Evolutionary conservation across 2,113 vertebrate genomes (phyloP).

Genomic region (Brienomyrus brachyistius): DNA sequence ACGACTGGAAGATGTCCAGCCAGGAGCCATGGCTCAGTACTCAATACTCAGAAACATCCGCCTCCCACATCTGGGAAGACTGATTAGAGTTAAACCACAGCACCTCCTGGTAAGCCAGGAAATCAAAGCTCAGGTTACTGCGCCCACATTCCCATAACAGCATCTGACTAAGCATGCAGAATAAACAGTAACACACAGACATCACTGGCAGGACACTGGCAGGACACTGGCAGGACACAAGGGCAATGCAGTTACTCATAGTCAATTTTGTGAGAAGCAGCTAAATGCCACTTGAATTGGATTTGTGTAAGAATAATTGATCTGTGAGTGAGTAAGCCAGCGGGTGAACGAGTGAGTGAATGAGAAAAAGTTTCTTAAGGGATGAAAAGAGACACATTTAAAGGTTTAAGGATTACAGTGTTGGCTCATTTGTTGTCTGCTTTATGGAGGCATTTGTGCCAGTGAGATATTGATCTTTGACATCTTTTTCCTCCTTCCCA

Average conservation of each 20-base stretch:
- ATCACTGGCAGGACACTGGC: not conserved
- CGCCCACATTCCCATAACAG: not conserved
- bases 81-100: not conserved
- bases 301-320: not conserved
- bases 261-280: conserved; percentile 3
- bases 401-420: not conserved
- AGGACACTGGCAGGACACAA: not conserved
- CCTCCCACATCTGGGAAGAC: not conserved
- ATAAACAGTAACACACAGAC: not conserved
- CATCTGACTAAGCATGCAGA: not conserved
- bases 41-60: not conserved
- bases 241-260: conserved; percentile 9
- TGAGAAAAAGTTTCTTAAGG: not conserved
- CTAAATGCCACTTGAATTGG: not conserved
- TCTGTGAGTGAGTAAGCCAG: not conserved
- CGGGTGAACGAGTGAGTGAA: not conserved
- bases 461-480: not conserved
- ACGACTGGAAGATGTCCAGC: not conserved
- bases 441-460: not conserved
- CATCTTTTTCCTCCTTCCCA: conserved; percentile 26
- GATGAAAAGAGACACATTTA: not conserved
- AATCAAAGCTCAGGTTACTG: not conserved
- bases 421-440: not conserved
- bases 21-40: not conserved
- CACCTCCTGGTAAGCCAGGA: not conserved